Base-by-base conservation (phyloP, 92 coral and sea anemone species). In the Porites divaricata region DNA sequence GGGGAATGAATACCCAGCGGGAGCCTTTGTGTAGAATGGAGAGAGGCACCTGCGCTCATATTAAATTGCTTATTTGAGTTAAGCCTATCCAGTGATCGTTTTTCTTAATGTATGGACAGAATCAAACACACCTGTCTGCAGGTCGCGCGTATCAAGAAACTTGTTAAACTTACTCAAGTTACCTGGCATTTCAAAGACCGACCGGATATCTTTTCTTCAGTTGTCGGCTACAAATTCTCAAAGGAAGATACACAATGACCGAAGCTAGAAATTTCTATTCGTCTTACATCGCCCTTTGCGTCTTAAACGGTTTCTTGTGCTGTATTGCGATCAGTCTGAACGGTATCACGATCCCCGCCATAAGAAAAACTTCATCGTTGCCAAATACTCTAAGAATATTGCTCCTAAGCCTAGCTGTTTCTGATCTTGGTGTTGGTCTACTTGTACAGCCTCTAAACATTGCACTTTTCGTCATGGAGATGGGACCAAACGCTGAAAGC, bases 361-460 rank as follows among this genome's bases (percentile, higher is more conserved):
- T 62, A 20, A 62, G 67, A 62, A 62, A 15, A 66, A 66, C 41
- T 23, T 8, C 25, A 1, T 1, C 22, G 20, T 61, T 61, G 65
- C 65, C 65, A 61, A 61, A 61, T n/a, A n/a, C 65, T 16, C 21
- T 61, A 61, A 61, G n/a, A 61, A 61, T 21, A 61, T 61, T 61
- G 22, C 65, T 61, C 65, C 65, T 61, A 21, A 61, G 65, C 8
- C 65, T 61, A 21, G 65, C 65, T 12, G 9, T 61, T 61, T 61
- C 65, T 61, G 65, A 61, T 61, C 65, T 61, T 61, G 65, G 65
- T 61, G 65, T 61, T 61, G 65, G 65, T 61, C n/a, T 61, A 54
- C 17, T 54, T 15, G 59, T 54, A 15, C 59, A 54, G 59, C 59
- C 59, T 11, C 16, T 54, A 15, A 15, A 2, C 59, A 54, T 54